These are phyloP conservation scores for Schlechtendalia chinensis DNA, from an alignment of 1,140 invertebrate species.

Conservation along the genomic window DNA sequence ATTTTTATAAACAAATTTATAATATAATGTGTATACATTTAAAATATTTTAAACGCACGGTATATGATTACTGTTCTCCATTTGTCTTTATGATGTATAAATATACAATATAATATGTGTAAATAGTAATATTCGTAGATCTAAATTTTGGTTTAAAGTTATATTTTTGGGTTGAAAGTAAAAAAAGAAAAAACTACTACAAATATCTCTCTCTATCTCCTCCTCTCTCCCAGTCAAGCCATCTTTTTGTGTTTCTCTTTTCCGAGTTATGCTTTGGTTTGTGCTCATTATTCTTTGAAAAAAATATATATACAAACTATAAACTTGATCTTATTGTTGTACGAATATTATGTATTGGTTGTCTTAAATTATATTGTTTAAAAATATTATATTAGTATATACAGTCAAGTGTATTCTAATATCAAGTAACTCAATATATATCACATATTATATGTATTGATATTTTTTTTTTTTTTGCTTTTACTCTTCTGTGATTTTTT, in stretches of 20 bases:
- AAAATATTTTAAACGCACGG: constrained; percentile 21
- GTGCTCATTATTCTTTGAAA: constrained; percentile 11
- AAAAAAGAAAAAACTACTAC: neutral
- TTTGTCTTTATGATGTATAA: constrained; percentile 29
- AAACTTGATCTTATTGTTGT: constrained; percentile 34
- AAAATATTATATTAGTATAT: neutral
- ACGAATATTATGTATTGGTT: constrained; percentile 20
- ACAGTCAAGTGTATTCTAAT: neutral
- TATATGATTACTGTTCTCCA: constrained; percentile 46
- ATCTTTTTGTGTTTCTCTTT: no score
- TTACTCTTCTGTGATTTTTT: constrained; percentile 45
- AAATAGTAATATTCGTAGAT: constrained; percentile 28
- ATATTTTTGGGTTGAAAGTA: constrained; percentile 12
- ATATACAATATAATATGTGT: constrained; percentile 34
- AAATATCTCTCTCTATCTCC: no score
- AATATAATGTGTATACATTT: constrained; percentile 2
- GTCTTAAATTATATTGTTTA: constrained; percentile 31
- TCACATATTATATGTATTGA: neutral
- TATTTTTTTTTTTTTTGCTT: constrained; percentile 22
- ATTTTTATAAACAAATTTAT: constrained; percentile 34
- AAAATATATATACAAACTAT: neutral
- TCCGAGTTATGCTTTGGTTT: neutral
- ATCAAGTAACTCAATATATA: constrained; percentile 27
- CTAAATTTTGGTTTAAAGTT: constrained; percentile 20
- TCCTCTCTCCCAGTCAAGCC: no score